Evolutionary conservation across 1,140 invertebrate species (phyloP).

Genomic region (Dolichoris vasculosae): DNA sequence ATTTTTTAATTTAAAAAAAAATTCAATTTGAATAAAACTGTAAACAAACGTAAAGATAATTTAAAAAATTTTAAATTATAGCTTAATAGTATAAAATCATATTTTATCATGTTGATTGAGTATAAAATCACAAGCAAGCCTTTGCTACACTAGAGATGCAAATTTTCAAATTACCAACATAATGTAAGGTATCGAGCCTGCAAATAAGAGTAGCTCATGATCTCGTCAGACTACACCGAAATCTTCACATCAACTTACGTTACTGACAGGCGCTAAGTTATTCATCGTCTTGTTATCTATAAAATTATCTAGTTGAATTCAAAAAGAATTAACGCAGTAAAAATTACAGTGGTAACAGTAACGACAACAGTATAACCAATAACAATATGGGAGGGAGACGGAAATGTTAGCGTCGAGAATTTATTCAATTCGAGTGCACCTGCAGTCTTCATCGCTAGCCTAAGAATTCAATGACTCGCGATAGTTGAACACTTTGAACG

Average conservation of each 20-base stretch:
- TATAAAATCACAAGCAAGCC: too few relatives aligned
- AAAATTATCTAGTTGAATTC: background rate
- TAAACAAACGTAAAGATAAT: too few relatives aligned
- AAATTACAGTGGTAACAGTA: background rate
- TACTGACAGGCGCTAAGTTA: background rate
- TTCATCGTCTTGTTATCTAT: background rate
- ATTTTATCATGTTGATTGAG: too few relatives aligned
- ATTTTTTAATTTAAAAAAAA: too few relatives aligned
- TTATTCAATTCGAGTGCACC: background rate
- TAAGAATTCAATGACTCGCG: background rate
- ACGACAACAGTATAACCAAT: background rate
- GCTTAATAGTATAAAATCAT: too few relatives aligned
- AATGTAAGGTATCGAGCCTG: too few relatives aligned
- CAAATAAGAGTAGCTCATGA: background rate
- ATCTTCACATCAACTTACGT: background rate
- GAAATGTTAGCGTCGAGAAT: background rate
- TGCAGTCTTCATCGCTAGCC: conserved; percentile 24
- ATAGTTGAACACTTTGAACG: too few relatives aligned
- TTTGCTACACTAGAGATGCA: too few relatives aligned
- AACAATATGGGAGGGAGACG: background rate
- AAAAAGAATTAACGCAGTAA: too few relatives aligned
- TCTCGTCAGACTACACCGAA: background rate
- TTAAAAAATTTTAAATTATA: too few relatives aligned
- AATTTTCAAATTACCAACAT: background rate
- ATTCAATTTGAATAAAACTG: too few relatives aligned